A percentile compares a stretch with the other conserved stretches of the same genome.
Evolutionary conservation across 2,113 vertebrate species (phyloP).

Genomic region (Larimichthys crocea): DNA sequence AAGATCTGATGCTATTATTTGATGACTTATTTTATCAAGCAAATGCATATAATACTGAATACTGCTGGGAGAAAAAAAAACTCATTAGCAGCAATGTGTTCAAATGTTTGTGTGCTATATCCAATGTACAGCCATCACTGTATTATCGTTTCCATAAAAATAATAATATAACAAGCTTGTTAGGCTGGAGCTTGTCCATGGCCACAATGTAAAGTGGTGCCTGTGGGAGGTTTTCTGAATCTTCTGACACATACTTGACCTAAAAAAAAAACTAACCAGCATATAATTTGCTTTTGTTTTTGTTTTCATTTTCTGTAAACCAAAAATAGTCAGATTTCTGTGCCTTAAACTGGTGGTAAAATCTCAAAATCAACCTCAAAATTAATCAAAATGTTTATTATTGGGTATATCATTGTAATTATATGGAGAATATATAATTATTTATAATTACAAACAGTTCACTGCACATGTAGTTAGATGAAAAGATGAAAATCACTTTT

Average conservation of each 20-base stretch:
- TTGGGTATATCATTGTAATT: not conserved
- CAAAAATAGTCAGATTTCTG: not conserved
- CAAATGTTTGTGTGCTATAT: not conserved
- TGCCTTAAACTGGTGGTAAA: not conserved
- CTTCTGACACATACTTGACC: not conserved
- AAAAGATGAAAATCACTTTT: no score
- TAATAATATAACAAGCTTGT: not conserved
- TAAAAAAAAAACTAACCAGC: not conserved
- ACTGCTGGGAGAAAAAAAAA: not conserved
- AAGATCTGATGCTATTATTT: not conserved
- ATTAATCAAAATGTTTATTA: not conserved
- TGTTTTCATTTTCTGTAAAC: not conserved
- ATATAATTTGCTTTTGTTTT: not conserved
- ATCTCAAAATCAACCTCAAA: not conserved
- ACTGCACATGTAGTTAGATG: not conserved
- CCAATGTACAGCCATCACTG: not conserved
- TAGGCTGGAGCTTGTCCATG: not conserved
- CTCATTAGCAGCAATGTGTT: not conserved
- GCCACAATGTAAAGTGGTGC: not conserved
- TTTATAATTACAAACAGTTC: not conserved
- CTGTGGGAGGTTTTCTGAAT: not conserved
- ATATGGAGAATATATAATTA: not conserved
- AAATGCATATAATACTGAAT: not conserved
- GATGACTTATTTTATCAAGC: not conserved
- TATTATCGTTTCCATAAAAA: not conserved